Evolutionary conservation across 2,888 invertebrate species (phyloP), one percentile per base, ranked within the genome.

Genomic region (Cantharis lateralis): DNA sequence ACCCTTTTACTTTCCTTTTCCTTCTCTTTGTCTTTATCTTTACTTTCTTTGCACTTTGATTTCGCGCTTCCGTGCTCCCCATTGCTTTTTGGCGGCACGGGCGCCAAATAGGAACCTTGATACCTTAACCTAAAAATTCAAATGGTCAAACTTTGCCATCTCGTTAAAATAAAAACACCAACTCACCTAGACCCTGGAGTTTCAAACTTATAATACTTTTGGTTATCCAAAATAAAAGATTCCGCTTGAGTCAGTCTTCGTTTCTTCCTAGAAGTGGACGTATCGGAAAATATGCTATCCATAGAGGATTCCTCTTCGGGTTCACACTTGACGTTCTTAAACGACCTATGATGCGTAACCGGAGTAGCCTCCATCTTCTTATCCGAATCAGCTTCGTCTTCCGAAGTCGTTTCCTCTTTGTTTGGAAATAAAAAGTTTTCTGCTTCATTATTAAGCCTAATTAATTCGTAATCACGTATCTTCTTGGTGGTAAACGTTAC

Each of bases 361-460:
- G 28, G 64, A 26, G 32, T 28, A 18, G 26, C 9, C 48, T 82
- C 82, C n/a, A 77, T 78, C 24, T 78, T 80, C 24, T 68, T 79
- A 15, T 76, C 76, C 78, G 84, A 13, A 80, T 91, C 91, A 0
- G 92, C 92, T 10, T 88, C 88, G 4, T 91, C 91, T 0, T 90
- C 90, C 18, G 91, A 91, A 75, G 89, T 89, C 0, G 90, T 89
- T 75, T 92, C 92, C 15, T 93, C 92, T 62, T 92, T 90, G 81
- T 91, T 93, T 0, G 95, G 94, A 85, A 96, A 96, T 92, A 96
- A 93, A 85, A 96, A 96, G 82, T 94, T 95, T 83, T 95, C 95
- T 0, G 96, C 96, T 86, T 96, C 96, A 82, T 95, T 95, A 84
- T 95, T 95, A 69, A 96, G 87, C 70, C 93, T 91, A 0, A 93